Conservation (phyloP, 1,140 invertebrate species). For the Cotesia vestalis region DNA sequence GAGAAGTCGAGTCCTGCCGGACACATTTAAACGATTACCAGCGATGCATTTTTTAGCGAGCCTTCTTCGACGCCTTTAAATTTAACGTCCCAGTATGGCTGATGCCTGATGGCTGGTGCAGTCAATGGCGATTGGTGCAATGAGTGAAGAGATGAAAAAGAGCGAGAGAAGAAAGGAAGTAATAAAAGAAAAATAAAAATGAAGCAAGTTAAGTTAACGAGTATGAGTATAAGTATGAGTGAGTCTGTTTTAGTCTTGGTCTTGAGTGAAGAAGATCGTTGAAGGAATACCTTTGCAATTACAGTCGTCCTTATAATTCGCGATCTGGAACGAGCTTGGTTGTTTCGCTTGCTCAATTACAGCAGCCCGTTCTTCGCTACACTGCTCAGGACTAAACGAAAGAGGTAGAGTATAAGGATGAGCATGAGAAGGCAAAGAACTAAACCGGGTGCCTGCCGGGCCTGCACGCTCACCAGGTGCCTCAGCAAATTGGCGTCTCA, state of each 20-base stretch:
- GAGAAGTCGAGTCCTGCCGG: conserved; percentile 53
- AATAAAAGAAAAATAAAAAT: not conserved
- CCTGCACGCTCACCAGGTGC: conserved; percentile 45
- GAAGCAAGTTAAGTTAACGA: not conserved
- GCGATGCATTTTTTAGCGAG: conserved; percentile 53
- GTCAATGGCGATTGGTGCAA: conserved; percentile 8
- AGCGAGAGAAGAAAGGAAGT: not conserved
- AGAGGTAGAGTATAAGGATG: no score
- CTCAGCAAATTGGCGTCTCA: conserved; percentile 47
- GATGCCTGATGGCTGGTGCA: conserved; percentile 5
- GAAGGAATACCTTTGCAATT: conserved; percentile 39
- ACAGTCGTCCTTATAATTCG: conserved; percentile 35
- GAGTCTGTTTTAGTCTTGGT: no score
- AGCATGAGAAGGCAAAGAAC: conserved; percentile 1
- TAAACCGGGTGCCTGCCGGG: conserved; percentile 36
- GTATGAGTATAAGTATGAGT: not conserved
- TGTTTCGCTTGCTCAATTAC: conserved; percentile 27
- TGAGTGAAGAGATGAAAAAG: not conserved
- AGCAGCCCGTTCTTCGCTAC: no score
- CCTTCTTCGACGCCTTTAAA: not conserved
- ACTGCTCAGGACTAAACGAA: no score
- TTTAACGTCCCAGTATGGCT: conserved; percentile 1
- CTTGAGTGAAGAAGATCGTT: conserved; percentile 32
- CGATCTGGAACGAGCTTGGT: conserved; percentile 19
- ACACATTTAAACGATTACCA: conserved; percentile 60